A percentile compares a stretch with the other conserved stretches of the same genome.
Conservation (phyloP, 1,140 invertebrate species). For the Schlechtendalia chinensis region DNA sequence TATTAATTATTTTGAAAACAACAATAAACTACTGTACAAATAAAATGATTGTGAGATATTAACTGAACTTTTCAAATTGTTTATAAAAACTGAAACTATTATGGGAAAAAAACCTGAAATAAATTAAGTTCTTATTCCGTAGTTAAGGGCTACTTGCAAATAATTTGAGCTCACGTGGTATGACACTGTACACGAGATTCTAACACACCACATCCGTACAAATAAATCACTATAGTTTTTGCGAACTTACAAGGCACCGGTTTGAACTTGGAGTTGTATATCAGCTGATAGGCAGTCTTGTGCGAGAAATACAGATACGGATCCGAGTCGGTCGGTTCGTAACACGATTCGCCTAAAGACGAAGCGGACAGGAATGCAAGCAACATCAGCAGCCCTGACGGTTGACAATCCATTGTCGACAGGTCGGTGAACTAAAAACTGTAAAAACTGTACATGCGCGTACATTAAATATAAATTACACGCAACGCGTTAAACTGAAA, state of each 20-base stretch:
- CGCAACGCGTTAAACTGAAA: slow-evolving; percentile 13
- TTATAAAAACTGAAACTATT: too few species aligned
- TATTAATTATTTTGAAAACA: too few species aligned
- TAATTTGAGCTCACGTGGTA: too few species aligned
- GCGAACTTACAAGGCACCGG: slow-evolving; percentile 56
- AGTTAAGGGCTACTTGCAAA: too few species aligned
- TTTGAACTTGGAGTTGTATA: slow-evolving; percentile 56
- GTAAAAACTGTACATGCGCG: too few species aligned
- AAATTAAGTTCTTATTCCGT: too few species aligned
- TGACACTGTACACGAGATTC: too few species aligned
- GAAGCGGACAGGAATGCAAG: slow-evolving; percentile 11
- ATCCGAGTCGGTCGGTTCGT: slow-evolving; percentile 57
- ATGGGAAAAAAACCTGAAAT: too few species aligned
- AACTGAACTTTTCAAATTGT: too few species aligned
- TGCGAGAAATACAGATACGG: slow-evolving; percentile 59
- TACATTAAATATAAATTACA: background rate
- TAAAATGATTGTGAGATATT: background rate
- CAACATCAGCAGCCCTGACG: background rate
- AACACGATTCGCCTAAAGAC: slow-evolving; percentile 54
- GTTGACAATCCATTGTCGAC: slow-evolving; percentile 17
- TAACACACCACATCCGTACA: too few species aligned
- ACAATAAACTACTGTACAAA: background rate
- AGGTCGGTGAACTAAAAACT: slow-evolving; percentile 21
- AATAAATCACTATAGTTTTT: background rate
- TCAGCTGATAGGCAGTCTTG: slow-evolving; percentile 59